phyloP scores from a whole-genome alignment of 1,140 invertebrate genomes.

The Drosophila erecta region DNA sequence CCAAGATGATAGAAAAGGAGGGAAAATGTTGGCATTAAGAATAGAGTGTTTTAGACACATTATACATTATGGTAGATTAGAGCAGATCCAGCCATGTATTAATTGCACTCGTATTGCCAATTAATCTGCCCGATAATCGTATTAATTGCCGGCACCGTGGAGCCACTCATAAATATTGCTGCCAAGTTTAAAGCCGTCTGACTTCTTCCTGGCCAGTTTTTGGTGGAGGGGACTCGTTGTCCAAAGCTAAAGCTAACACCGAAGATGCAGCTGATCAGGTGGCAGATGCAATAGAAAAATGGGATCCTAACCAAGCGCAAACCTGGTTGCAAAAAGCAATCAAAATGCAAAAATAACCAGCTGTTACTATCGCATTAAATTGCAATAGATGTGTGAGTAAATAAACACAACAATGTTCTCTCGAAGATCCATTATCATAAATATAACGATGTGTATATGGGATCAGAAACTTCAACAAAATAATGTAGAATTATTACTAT shows the following conservation, averaged over 20 bases:
- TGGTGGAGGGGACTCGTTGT: background rate
- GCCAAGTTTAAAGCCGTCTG: conserved; percentile 4
- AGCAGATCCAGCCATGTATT: conserved; percentile 38
- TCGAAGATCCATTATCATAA: conserved; percentile 3
- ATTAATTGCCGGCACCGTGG: conserved; percentile 55
- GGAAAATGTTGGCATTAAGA: background rate
- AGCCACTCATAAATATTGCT: conserved; percentile 49
- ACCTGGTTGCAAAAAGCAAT: conserved; percentile 52
- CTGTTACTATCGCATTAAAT: conserved; percentile 16
- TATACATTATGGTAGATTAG: conserved; percentile 9
- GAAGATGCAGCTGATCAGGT: conserved; percentile 10
- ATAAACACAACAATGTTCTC: background rate
- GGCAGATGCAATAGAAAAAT: conserved; percentile 22
- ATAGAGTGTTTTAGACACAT: conserved; percentile 16
- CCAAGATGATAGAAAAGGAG: background rate
- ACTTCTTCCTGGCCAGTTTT: conserved; percentile 13
- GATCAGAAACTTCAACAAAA: background rate
- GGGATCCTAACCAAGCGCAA: background rate
- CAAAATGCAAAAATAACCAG: conserved; percentile 33
- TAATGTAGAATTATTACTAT: background rate
- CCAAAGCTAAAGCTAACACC: conserved; percentile 5
- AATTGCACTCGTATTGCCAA: conserved; percentile 70
- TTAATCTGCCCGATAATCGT: conserved; percentile 77
- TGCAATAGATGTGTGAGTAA: background rate
- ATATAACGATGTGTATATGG: conserved; percentile 7